phyloP scores from a whole-genome alignment of 2,797 vertebrate species.

The Cyclopterus lumpus region DNA sequence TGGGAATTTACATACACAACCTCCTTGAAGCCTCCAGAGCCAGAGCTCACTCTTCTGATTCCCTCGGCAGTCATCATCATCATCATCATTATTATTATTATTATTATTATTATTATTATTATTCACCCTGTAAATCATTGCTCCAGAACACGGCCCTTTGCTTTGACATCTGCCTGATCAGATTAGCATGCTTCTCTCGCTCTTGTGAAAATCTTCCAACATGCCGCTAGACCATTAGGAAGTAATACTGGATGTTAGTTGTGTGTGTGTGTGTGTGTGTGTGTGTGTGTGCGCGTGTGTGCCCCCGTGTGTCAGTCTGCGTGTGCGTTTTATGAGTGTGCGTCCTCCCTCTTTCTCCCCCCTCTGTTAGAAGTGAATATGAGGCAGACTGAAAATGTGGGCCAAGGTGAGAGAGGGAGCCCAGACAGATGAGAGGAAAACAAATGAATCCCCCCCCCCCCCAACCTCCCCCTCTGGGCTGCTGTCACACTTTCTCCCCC shows the following conservation, averaged over 20 bases:
- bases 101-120: too few relatives aligned
- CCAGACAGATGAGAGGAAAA: conserved; percentile 63
- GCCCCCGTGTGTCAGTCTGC: conserved; percentile 21
- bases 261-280: conserved; percentile 14
- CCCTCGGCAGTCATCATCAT: conserved; percentile 30
- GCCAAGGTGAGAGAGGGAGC: conserved; percentile 67
- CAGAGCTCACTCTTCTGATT: conserved; percentile 42
- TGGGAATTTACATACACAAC: conserved; percentile 27
- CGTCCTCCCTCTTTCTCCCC: conserved; percentile 15
- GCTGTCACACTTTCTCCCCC: conserved; percentile 48
- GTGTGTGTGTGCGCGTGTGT: too few relatives aligned
- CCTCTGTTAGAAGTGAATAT: conserved; percentile 40
- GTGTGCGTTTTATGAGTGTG: conserved; percentile 23
- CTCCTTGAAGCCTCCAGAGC: conserved; percentile 22
- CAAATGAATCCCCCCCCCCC: conserved; percentile 57
- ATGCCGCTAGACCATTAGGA: conserved; percentile 64
- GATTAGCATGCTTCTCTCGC: conserved; percentile 56
- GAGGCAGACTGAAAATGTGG: conserved; percentile 59
- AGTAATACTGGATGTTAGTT: conserved; percentile 60
- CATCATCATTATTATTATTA: too few relatives aligned
- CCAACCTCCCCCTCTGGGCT: conserved; percentile 25
- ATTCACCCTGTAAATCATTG: conserved; percentile 36
- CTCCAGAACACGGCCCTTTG: neutral
- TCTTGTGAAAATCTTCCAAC: conserved; percentile 38
- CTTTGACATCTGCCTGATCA: conserved; percentile 59